Evolutionary conservation across 1,140 invertebrate species (phyloP).

Genomic region (Brachionus asplanchnoidis): DNA sequence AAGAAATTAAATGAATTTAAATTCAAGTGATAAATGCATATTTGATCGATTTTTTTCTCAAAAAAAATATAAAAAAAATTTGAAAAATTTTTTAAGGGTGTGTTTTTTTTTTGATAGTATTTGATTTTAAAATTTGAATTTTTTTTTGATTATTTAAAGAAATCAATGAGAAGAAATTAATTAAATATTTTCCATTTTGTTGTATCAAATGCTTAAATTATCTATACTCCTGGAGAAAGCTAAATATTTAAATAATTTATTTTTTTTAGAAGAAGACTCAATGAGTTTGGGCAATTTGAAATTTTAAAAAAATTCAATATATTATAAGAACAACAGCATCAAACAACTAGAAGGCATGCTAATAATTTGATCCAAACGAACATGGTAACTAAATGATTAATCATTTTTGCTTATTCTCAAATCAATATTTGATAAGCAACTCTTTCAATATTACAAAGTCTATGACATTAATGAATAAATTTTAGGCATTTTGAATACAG

Average conservation of each 20-base stretch:
- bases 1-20: too few relatives aligned
- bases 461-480: neutral
- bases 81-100: neutral
- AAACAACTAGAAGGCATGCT: neutral
- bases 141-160: neutral
- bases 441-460: neutral
- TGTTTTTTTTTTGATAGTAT: neutral
- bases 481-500: neutral
- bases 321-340: slow-evolving; percentile 1
- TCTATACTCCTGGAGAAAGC: neutral
- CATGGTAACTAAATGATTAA: neutral
- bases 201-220: neutral
- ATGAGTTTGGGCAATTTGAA: neutral
- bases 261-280: neutral
- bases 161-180: neutral
- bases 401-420: neutral
- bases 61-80: neutral
- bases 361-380: neutral
- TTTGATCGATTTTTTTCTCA: too few relatives aligned
- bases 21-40: too few relatives aligned
- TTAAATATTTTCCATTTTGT: neutral
- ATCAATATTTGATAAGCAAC: neutral
- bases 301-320: neutral
- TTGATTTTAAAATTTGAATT: neutral
- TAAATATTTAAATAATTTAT: neutral